These are phyloP conservation scores for Dasypus novemcinctus DNA, from an alignment of 2,113 vertebrate species.

Conservation along the genomic window DNA sequence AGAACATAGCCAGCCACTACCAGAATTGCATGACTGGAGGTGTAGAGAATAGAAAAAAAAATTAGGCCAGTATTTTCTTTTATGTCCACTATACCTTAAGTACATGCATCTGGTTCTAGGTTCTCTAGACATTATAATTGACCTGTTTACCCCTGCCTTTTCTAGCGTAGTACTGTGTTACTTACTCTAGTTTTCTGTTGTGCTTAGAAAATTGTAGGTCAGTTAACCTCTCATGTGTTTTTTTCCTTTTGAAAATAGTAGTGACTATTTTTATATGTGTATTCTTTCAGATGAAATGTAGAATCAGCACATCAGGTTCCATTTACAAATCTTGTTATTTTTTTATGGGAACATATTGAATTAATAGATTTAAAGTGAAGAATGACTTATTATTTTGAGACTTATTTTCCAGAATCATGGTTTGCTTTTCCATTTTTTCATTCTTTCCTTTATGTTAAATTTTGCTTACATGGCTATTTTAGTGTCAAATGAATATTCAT, in stretches of 20 bases:
- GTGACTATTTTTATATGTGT: not conserved
- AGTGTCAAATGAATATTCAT: not conserved
- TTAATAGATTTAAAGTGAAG: conserved; percentile 11
- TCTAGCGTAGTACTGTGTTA: not conserved
- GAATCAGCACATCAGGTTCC: conserved; percentile 39
- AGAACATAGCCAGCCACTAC: not conserved
- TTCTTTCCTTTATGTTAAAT: not conserved
- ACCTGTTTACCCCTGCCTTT: not conserved
- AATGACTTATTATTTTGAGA: conserved; percentile 42
- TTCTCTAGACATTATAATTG: not conserved
- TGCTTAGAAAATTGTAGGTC: not conserved
- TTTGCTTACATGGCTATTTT: not conserved
- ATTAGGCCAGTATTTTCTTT: not conserved
- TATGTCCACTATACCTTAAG: not conserved
- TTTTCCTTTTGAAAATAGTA: not conserved
- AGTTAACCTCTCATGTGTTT: not conserved
- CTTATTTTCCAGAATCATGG: not conserved
- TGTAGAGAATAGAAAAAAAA: not conserved
- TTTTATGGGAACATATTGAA: conserved; percentile 15
- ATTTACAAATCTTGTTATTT: not conserved
- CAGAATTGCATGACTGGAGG: not conserved
- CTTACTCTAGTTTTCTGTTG: not conserved
- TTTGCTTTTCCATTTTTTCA: not conserved
- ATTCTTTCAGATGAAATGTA: conserved; percentile 48
- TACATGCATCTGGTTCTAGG: not conserved